These are phyloP conservation scores for Rhea americana DNA, from an alignment of 2,113 vertebrate species.

Conservation along the genomic window DNA sequence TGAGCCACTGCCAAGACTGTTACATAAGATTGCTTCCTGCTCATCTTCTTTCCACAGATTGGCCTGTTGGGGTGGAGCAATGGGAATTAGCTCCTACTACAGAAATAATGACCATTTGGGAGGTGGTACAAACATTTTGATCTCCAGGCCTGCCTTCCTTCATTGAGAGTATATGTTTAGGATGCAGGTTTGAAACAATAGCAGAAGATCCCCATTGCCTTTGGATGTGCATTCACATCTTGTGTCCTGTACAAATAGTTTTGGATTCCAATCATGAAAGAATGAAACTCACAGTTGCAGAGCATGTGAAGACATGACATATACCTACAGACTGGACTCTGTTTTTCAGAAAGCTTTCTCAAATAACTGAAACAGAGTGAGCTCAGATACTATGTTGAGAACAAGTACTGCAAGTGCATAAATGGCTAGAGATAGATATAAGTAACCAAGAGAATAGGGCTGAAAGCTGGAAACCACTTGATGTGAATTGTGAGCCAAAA, in stretches of 20 bases:
- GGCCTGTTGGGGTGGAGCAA: not conserved
- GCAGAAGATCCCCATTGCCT: not conserved
- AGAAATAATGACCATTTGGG: not conserved
- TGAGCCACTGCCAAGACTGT: slow-evolving; percentile 36
- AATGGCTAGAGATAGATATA: not conserved
- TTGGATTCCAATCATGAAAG: not conserved
- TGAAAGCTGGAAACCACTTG: not conserved
- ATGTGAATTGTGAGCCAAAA: not conserved
- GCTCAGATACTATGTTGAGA: not conserved
- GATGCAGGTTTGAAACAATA: not conserved
- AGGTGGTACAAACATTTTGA: not conserved
- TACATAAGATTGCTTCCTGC: slow-evolving; percentile 18
- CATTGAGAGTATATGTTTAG: not conserved
- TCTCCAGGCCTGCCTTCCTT: not conserved
- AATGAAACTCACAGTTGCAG: not conserved
- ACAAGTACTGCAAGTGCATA: not conserved
- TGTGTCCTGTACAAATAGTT: not conserved
- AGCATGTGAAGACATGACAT: not conserved
- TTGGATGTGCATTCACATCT: not conserved
- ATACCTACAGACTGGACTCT: not conserved
- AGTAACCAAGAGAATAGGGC: not conserved
- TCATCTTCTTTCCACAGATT: not conserved
- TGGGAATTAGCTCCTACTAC: not conserved
- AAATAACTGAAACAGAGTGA: not conserved
- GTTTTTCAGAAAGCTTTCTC: not conserved